These are phyloP conservation scores for Oedothorax gibbosus DNA, from an alignment of 1,140 invertebrate species.

Conservation along the genomic window DNA sequence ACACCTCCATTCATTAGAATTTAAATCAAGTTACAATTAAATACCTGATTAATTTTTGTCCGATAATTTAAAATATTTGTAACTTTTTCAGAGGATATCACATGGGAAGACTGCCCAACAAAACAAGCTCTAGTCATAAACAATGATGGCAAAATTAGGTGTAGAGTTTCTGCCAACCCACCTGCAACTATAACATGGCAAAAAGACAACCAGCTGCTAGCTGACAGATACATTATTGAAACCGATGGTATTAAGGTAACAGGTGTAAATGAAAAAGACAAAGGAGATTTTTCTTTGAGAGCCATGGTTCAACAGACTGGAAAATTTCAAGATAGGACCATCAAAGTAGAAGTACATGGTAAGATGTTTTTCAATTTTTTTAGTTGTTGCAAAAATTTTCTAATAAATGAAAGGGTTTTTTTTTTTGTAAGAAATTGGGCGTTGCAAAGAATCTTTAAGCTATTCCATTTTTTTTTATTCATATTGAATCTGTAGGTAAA, in stretches of 20 bases:
- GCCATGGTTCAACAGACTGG: conserved; percentile 85
- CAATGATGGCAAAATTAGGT: conserved; percentile 80
- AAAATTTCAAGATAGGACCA: conserved; percentile 78
- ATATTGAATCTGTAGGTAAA: no score
- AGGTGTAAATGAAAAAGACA: conserved; percentile 82
- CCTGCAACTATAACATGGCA: conserved; percentile 86
- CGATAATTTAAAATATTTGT: not conserved
- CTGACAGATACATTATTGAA: conserved; percentile 79
- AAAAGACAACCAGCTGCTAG: conserved; percentile 77
- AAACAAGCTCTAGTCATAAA: conserved; percentile 85
- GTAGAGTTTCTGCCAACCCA: conserved; percentile 86
- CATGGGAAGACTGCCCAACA: conserved; percentile 84
- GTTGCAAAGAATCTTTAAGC: no score
- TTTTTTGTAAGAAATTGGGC: no score
- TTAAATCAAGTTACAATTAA: no score
- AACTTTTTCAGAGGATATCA: conserved; percentile 79
- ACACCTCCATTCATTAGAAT: no score
- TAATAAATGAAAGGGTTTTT: no score
- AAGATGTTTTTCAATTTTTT: conserved; percentile 1
- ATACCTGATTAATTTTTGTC: no score
- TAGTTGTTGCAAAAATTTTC: not conserved
- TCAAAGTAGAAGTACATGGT: conserved; percentile 79
- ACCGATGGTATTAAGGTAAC: conserved; percentile 82
- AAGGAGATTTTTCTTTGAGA: conserved; percentile 86
- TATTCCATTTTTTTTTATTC: no score